Base-by-base conservation (phyloP, 2,797 vertebrate species). In the Lithobates pipiens region DNA sequence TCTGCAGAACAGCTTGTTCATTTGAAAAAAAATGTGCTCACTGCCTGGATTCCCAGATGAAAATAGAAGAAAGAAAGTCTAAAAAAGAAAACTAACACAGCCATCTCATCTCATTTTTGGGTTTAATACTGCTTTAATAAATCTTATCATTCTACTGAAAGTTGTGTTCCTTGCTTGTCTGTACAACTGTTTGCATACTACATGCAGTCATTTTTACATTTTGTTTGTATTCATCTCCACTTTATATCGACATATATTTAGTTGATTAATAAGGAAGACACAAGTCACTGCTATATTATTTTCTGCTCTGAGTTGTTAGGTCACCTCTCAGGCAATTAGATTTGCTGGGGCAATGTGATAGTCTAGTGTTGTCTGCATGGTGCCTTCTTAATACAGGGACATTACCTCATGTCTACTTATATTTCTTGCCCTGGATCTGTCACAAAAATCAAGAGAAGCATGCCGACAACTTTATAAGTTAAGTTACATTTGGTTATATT, bases 381-480 rank as follows among this genome's bases (percentile, higher is more conserved):
- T 50, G 68, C 70, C 72, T 78, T 79, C 76, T 63, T 84, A 69
- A 77, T 87, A 84, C 71, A 76, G 91, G 89, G 88, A 89, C 83
- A 91, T 94, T 93, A 95, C 88, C 87, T 94, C 93, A 94, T 85
- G 86, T 23, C 85, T 88, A 25, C 85, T 89, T 87, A 85, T 86
- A 91, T 88, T 92, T 91, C 91, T 91, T 88, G 86, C 82, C 89
- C 87, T 89, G 89, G 88, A 68, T 71, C 80, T 83, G 85, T 89
- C 91, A 91, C 89, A 91, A 82, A 87, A 86, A 88, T 88, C 76
- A 57, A 87, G 88, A 87, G 80, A 88, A 63, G 86, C 85, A 0
- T 82, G 65, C 84, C 89, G 82, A 67, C 70, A 90, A 90, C 89
- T 74, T 54, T 69, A 88, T 72, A 9, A 76, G 85, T 83, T 86